Conservation (phyloP, 2,113 vertebrate species). For the Cochlearius cochlearius region DNA sequence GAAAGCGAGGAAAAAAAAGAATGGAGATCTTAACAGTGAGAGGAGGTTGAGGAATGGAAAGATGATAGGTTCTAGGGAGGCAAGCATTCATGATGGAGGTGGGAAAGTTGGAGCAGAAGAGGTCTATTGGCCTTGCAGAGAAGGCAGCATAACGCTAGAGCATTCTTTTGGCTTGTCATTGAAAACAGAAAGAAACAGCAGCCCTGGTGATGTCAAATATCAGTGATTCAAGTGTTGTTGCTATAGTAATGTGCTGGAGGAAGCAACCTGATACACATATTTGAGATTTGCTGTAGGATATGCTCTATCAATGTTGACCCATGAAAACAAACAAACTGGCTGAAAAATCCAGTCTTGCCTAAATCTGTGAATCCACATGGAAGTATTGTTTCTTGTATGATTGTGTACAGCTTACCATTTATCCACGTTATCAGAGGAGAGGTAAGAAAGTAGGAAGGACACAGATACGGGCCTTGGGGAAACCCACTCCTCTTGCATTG, state of each 20-base stretch:
- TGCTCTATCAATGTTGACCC: background rate
- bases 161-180: background rate
- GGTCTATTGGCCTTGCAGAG: background rate
- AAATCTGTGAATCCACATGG: background rate
- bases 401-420: rapidly evolving
- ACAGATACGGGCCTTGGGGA: rapidly evolving
- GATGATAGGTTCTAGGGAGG: background rate
- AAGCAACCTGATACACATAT: background rate
- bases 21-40: background rate
- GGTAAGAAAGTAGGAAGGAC: background rate
- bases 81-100: background rate
- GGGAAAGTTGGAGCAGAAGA: background rate
- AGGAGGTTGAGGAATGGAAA: background rate
- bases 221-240: background rate
- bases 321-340: background rate
- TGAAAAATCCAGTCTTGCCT: background rate
- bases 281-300: background rate
- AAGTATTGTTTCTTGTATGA: background rate
- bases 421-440: background rate
- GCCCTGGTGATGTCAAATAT: background rate
- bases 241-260: conserved; percentile 6
- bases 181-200: background rate
- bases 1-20: background rate
- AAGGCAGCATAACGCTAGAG: background rate
- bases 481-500: background rate